phyloP scores from a whole-genome alignment of 2,797 vertebrate species.

The Chelidonichthys spinosus region DNA sequence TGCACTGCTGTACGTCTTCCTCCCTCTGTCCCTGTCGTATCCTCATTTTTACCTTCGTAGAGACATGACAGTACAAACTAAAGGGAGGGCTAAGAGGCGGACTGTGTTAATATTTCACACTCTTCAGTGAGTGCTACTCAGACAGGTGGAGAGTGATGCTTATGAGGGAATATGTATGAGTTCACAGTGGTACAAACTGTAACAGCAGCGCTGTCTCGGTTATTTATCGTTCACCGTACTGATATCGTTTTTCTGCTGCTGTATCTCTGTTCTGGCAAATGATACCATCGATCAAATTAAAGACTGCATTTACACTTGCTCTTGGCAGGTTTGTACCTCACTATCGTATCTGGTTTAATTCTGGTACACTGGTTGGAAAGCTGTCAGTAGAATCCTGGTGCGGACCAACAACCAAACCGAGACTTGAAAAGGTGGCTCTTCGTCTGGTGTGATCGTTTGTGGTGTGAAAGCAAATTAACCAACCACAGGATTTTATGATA shows the following conservation, averaged over 20 bases:
- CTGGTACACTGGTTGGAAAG: no score
- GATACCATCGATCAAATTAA: slow-evolving; percentile 2
- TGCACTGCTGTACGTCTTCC: not conserved
- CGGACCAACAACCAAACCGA: no score
- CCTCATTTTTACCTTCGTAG: slow-evolving; percentile 14
- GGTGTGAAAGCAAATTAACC: no score
- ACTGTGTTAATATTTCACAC: slow-evolving; percentile 36
- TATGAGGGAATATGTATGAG: slow-evolving; percentile 34
- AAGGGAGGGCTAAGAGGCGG: not conserved
- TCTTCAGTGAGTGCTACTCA: slow-evolving; percentile 22
- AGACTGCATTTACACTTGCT: not conserved
- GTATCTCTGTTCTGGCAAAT: slow-evolving; percentile 5
- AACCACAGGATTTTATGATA: no score
- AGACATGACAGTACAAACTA: slow-evolving; percentile 9
- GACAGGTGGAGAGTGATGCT: slow-evolving; percentile 36
- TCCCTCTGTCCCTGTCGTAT: not conserved
- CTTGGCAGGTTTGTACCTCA: not conserved
- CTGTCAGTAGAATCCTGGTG: no score
- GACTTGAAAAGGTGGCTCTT: no score
- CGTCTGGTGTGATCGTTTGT: no score
- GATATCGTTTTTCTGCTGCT: not conserved
- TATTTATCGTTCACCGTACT: slow-evolving; percentile 1
- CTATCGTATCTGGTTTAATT: not conserved
- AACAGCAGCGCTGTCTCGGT: not conserved
- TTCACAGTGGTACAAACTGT: slow-evolving; percentile 29